Evolutionary conservation across 1,140 invertebrate genomes (phyloP).

Genomic region (Tachypleus tridentatus): DNA sequence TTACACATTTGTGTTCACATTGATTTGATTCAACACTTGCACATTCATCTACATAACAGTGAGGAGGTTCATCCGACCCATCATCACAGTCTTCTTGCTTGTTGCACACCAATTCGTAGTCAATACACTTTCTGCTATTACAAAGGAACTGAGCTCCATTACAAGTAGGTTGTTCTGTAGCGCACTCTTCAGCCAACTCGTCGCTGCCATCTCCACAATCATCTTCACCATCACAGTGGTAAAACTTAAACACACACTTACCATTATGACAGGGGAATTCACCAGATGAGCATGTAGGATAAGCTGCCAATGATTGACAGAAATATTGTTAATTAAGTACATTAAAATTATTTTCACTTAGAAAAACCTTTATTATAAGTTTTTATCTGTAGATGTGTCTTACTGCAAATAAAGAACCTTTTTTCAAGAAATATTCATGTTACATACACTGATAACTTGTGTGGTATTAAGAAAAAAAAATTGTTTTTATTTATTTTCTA

Average conservation of each 20-base stretch:
- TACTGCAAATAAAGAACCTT: too few relatives aligned
- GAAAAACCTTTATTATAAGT: too few relatives aligned
- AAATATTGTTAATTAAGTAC: too few relatives aligned
- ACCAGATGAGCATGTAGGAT: constrained; percentile 51
- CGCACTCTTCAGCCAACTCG: constrained; percentile 15
- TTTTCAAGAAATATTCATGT: too few relatives aligned
- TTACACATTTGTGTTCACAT: constrained; percentile 89
- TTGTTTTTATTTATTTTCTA: too few relatives aligned
- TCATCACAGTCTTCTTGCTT: constrained; percentile 85
- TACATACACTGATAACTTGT: too few relatives aligned
- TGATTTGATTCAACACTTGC: constrained; percentile 77
- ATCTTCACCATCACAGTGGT: constrained; percentile 78
- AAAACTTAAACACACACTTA: constrained; percentile 78
- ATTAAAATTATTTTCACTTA: too few relatives aligned
- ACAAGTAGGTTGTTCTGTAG: constrained; percentile 59
- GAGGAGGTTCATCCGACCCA: constrained; percentile 83
- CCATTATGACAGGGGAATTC: constrained; percentile 91
- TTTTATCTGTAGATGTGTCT: too few relatives aligned
- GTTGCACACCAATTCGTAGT: constrained; percentile 75
- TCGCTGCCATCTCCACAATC: constrained; percentile 67
- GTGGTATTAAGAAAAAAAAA: too few relatives aligned
- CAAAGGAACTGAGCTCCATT: constrained; percentile 66
- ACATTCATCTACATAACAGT: constrained; percentile 94
- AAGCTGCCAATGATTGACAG: constrained; percentile 20
- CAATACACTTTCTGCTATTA: constrained; percentile 70